Evolutionary conservation across 2,888 invertebrate species (phyloP).

Genomic region (Drosophila antonietae): DNA sequence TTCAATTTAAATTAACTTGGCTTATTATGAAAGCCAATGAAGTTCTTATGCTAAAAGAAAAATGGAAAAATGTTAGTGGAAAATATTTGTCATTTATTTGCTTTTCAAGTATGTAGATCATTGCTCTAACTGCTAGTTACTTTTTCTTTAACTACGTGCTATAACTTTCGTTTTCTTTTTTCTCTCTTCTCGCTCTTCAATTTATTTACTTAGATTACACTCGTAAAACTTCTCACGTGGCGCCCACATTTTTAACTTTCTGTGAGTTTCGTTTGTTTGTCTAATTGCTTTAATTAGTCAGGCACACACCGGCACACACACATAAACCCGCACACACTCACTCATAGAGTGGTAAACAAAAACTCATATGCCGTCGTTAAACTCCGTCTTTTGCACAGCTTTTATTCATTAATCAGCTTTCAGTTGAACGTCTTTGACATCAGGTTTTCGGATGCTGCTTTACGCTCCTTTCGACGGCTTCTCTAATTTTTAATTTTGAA

Average conservation of each 20-base stretch:
- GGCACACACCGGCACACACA: conserved; percentile 15
- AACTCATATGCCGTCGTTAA: conserved; percentile 27
- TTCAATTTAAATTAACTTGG: conserved; percentile 5
- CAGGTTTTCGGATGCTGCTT: conserved; percentile 40
- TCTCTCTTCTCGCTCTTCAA: neutral
- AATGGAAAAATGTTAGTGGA: neutral
- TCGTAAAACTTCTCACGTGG: conserved; percentile 10
- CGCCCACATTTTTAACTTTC: conserved; percentile 29
- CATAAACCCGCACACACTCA: neutral
- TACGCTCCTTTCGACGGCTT: conserved; percentile 31
- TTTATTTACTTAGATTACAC: neutral
- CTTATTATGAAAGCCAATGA: neutral
- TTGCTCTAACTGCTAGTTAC: neutral
- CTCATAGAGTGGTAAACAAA: neutral
- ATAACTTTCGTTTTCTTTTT: neutral
- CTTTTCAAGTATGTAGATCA: neutral
- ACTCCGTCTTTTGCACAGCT: conserved; percentile 23
- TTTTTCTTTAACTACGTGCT: neutral
- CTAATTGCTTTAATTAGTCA: conserved; percentile 68
- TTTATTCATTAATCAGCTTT: conserved; percentile 73
- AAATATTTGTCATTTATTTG: neutral
- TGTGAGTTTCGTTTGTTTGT: conserved; percentile 56
- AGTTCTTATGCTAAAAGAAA: neutral
- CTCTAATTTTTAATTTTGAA: conserved; percentile 77
- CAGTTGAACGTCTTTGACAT: conserved; percentile 58